A percentile compares a stretch with the other conserved stretches of the same genome.
phyloP scores from a whole-genome alignment of 1,140 invertebrate species.

The Latrodectus geometricus region DNA sequence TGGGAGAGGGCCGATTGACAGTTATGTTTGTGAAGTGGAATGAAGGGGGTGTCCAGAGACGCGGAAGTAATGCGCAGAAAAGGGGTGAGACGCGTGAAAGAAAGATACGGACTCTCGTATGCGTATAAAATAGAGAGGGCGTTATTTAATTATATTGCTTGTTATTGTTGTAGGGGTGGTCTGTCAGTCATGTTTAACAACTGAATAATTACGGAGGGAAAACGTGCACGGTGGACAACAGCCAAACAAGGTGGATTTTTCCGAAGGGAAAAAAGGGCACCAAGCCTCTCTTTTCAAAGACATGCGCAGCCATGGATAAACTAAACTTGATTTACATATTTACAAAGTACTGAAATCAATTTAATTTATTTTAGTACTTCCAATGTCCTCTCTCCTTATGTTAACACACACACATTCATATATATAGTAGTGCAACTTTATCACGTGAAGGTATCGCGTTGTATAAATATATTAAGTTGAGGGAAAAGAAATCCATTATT shows the following conservation, averaged over 20 bases:
- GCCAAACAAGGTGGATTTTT: neutral
- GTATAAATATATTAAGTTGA: too few species aligned
- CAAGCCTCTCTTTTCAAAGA: too few species aligned
- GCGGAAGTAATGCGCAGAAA: neutral
- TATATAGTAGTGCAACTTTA: too few species aligned
- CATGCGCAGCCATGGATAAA: too few species aligned
- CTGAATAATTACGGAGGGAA: neutral
- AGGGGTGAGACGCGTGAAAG: neutral
- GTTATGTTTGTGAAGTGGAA: neutral
- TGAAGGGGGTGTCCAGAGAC: neutral
- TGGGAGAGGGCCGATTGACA: neutral
- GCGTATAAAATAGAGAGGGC: neutral
- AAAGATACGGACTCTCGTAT: neutral
- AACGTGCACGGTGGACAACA: neutral
- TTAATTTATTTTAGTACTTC: too few species aligned
- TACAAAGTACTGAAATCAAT: too few species aligned
- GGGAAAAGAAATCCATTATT: too few species aligned
- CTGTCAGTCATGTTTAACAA: neutral
- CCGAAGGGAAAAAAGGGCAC: neutral
- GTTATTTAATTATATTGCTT: neutral
- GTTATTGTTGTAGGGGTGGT: conserved; percentile 1
- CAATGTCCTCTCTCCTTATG: neutral
- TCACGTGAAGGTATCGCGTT: too few species aligned
- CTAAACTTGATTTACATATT: too few species aligned
- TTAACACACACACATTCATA: too few species aligned